A percentile compares a stretch with the other conserved stretches of the same genome.
Evolutionary conservation across 2,113 vertebrate genomes (phyloP).

Genomic region (Erpornis zantholeuca): DNA sequence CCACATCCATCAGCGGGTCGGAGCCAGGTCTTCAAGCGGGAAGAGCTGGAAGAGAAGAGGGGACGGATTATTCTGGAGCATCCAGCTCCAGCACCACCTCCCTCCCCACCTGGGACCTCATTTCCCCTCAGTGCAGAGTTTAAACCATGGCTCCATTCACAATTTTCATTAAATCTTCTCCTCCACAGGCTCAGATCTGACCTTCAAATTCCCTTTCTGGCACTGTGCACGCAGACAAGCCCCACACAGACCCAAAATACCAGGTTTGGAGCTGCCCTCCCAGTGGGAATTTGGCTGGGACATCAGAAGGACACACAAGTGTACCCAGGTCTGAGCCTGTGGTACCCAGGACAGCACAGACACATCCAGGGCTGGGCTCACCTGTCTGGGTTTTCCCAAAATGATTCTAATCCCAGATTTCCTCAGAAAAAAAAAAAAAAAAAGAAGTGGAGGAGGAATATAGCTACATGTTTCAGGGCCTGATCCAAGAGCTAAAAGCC

Average conservation of each 20-base stretch:
- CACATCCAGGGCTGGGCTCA: neutral
- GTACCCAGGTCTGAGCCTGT: rapidly evolving
- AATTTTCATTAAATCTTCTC: neutral
- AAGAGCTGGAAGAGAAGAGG: neutral
- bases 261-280: neutral
- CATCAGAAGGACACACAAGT: neutral
- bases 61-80: neutral
- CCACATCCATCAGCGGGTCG: neutral
- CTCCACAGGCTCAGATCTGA: neutral
- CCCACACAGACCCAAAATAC: neutral
- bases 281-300: neutral
- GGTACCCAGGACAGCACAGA: rapidly evolving
- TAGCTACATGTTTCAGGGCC: neutral
- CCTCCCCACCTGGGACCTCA: rapidly evolving
- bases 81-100: neutral
- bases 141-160: rapidly evolving
- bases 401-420: neutral
- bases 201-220: neutral
- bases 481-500: neutral
- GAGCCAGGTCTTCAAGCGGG: neutral
- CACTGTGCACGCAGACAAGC: rapidly evolving
- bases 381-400: neutral
- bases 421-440: neutral
- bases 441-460: neutral
- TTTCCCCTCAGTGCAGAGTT: neutral